These are phyloP conservation scores for Brevimyrus niger DNA, from an alignment of 2,113 vertebrate species.

Conservation along the genomic window DNA sequence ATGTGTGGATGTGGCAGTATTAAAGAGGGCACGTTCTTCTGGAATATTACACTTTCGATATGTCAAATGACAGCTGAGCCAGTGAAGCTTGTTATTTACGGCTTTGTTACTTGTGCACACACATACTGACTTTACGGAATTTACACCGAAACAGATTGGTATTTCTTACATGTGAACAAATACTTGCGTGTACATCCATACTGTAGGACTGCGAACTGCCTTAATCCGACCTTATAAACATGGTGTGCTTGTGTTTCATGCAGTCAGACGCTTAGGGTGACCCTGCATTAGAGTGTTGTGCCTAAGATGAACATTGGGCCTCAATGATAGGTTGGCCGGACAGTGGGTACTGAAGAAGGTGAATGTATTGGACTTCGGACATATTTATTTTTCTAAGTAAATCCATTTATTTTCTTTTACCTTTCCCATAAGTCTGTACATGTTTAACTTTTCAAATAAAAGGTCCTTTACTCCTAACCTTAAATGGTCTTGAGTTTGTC, in stretches of 20 bases:
- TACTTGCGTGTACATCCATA: background rate
- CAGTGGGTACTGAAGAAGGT: background rate
- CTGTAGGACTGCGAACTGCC: background rate
- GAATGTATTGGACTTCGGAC: slow-evolving; percentile 9
- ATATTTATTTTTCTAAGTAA: slow-evolving; percentile 18
- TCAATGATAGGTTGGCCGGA: background rate
- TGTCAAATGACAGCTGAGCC: slow-evolving; percentile 44
- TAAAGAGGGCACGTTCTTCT: slow-evolving; percentile 43
- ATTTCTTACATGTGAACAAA: background rate
- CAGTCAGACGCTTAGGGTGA: background rate
- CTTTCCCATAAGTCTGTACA: slow-evolving; percentile 3
- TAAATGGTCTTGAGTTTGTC: background rate
- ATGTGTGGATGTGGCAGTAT: background rate
- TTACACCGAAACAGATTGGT: background rate
- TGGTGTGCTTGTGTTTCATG: background rate
- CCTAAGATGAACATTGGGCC: background rate
- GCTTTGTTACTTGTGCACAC: slow-evolving; percentile 26
- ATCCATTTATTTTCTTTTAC: slow-evolving; percentile 12
- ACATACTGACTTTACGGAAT: slow-evolving; percentile 21
- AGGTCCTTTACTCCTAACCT: background rate
- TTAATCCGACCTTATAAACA: background rate
- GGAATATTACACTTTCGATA: slow-evolving; percentile 55
- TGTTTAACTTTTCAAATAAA: slow-evolving; percentile 5
- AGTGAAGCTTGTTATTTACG: slow-evolving; percentile 39
- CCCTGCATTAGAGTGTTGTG: background rate